Evolutionary conservation across 2,113 vertebrate genomes (phyloP), one percentile per base, ranked within the genome.

Genomic region (Cyanocitta stelleri): DNA sequence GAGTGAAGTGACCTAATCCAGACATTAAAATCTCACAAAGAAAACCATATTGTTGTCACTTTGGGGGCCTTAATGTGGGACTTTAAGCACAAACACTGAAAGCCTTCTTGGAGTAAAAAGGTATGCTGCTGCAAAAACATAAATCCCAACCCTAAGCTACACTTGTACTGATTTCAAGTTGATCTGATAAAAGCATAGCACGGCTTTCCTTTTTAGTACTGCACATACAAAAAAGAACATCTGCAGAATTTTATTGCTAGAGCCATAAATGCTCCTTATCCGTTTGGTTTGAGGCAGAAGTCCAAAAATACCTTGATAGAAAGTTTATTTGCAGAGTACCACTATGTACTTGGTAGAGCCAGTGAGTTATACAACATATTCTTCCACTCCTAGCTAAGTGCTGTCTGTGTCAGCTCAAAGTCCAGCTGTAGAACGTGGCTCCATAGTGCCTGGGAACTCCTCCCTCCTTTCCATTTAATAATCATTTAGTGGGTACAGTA

Each of bases 1-100:
- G 98, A 98, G 98, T 97, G 97, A 97, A 97, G 98, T 98, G 98
- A 99, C 98, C 97, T 97, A 97, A 98, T 98, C 97, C 98, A 98
- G 98, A 98, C 98, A 98, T 98, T 97, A 96, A 98, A 95, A 95
- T 96, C 84, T 94, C 71, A 96, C 97, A 96, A 97, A 98, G 96
- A 97, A 96, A 97, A 97, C 90, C 82, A 81, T 87, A 67, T 91
- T 86, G 78, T 90, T 97, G 97, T 98, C 96, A 97, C 92, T 97
- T 95, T 90, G 85, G 63, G 92, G 91, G 95, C 69, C 94, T 95
- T 93, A 44, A 74, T 71, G 94, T 85, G 96, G 89, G 94, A 97
- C 93, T 95, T 93, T 4, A 87, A 55, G 92, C 95, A 93, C 94
- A 95, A 95, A 95, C 86, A 92, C 64, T 75, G 95, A 93, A 95